Evolutionary conservation across 2,888 invertebrate species (phyloP), one percentile per base, ranked within the genome.

Genomic region (Stenolophus ochropezus): DNA sequence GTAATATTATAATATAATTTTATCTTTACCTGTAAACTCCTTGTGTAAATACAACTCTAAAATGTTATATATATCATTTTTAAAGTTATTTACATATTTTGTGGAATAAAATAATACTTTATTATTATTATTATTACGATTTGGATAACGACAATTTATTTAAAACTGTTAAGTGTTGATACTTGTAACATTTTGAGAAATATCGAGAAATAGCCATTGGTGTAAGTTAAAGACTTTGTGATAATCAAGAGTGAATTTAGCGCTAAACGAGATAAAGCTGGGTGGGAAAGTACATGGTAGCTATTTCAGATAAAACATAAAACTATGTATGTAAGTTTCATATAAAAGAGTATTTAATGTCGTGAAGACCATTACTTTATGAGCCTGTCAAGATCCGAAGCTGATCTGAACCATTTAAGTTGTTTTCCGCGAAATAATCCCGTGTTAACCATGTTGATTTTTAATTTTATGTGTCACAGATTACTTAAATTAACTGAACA

Each of bases 401-500:
- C 65, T 16, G 33, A 69, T 69, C 65, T 42, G 8, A 18, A 69
- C 16, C 65, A 69, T 69, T 69, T 69, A 23, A 47, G 47, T 53
- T 25, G 27, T 53, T 51, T 74, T 74, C 74, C 74, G 53, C 74
- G 74, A 74, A 74, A 74, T 74, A 47, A 51, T 74, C 74, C 74
- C 8, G 21, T 53, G 23, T 74, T 74, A 51, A 75, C 53, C 78
- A 27, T 61, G 78, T 78, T 78, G 51, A 53, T 56, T 33, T 53
- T 76, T 33, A 76, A 56, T 58, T 79, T 79, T 69, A 79, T 71
- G 49, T 79, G 71, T 51, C 69, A 79, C 53, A 47, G 76, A 76
- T 76, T 76, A 76, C 58, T 79, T 79, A 79, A 79, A 79, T 79
- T 79, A 79, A 79, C 71, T 69, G 25, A 69, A 79, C 79, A 79